Evolutionary conservation across 2,888 invertebrate genomes (phyloP).

Genomic region (Therioaphis trifolii): DNA sequence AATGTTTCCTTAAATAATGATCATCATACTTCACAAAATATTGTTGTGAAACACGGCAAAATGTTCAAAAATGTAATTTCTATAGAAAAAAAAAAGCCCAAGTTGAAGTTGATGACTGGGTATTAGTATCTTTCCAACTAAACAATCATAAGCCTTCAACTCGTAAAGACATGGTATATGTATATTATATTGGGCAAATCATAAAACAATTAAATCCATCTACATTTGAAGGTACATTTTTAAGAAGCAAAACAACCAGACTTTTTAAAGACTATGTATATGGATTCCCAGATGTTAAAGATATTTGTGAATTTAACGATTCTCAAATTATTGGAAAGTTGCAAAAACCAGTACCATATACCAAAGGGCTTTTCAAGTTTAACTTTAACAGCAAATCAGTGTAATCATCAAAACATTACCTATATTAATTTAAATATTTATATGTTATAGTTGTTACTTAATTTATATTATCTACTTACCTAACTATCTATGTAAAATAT

Average conservation of each 20-base stretch:
- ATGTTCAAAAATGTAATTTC: neutral
- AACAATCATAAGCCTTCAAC: neutral
- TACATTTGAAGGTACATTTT: too few species aligned
- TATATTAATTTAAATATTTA: neutral
- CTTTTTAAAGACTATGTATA: conserved; percentile 18
- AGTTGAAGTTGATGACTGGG: conserved; percentile 1
- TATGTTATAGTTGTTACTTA: neutral
- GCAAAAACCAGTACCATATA: neutral
- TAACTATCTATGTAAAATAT: neutral
- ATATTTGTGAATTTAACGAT: conserved; percentile 10
- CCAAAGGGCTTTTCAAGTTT: conserved; percentile 21
- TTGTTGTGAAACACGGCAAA: neutral
- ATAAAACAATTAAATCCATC: neutral
- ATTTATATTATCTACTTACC: neutral
- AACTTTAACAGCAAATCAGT: neutral
- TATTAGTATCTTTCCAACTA: conserved; percentile 10
- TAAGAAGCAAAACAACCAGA: conserved; percentile 6
- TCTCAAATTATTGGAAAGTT: conserved; percentile 21
- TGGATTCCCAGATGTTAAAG: conserved; percentile 27
- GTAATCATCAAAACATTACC: neutral
- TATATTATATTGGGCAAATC: conserved; percentile 8
- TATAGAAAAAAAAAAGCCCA: neutral
- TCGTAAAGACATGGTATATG: neutral
- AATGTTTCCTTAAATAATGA: neutral
- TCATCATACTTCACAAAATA: neutral